Base-by-base conservation (phyloP, 2,888 invertebrate genomes). In the Leptinotarsa juncta region DNA sequence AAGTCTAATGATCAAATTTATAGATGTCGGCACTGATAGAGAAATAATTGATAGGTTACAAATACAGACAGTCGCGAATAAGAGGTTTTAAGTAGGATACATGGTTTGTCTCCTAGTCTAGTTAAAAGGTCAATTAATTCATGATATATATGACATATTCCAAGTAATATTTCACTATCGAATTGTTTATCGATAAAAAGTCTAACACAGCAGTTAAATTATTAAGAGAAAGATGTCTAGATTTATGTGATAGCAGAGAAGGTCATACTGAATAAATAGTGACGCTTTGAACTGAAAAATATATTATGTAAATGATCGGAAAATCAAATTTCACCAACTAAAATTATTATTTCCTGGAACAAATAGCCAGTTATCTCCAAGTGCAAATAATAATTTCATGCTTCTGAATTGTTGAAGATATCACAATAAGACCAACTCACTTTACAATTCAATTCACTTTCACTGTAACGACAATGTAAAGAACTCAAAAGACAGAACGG, bases 121-220 rank as follows among this genome's bases (percentile, higher is more conserved):
- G 72, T 75, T 75, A 65, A 72, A 23, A 75, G 75, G 75, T 75
- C 72, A 75, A 75, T 69, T 57, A 16, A 50, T 55, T 65, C 18
- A 62, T 55, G 26, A 75, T 75, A 66, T 51, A 72, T 72, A 72
- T 75, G 75, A 75, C 75, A 71, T 72, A 55, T 65, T 55, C 32
- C 70, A 65, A 57, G 70, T 67, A 74, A 66, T 69, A 73, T 65
- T 65, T 49, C 57, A 70, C 48, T 14, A 50, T 26, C 42, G 48
- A 18, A 68, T 70, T 71, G 75, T 55, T 68, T 69, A 66, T 75
- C 66, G 66, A 69, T 71, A 49, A 71, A 70, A 53, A 18, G 55
- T 69, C 70, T 20, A 55, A 53, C 32, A 68, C 26, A 18, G 68
- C 12, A n/a, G 16, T 18, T 26, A 18, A 68, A 32, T 55, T 12